phyloP scores from a whole-genome alignment of 1,140 invertebrate species.

The Macrobrachium nipponense region DNA sequence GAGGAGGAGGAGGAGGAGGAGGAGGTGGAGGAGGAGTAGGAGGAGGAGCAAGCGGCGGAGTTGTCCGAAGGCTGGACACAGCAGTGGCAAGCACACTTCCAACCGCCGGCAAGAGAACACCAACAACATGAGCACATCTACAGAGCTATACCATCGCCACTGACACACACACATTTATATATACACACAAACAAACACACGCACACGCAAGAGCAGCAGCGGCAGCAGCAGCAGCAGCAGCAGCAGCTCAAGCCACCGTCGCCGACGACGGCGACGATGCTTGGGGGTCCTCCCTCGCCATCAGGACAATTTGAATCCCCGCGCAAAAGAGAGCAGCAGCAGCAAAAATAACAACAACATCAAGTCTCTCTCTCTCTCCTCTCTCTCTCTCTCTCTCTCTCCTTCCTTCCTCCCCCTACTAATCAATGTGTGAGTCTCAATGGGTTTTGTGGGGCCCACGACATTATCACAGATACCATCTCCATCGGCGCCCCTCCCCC shows the following conservation, averaged over 20 bases:
- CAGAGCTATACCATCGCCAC: background rate
- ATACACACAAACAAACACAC: slow-evolving; percentile 7
- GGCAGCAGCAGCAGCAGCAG: background rate
- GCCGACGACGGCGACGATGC: no score
- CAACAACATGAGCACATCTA: no score
- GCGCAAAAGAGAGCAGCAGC: no score
- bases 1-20: background rate
- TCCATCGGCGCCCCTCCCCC: background rate
- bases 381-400: slow-evolving; percentile 26
- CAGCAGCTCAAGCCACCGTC: background rate
- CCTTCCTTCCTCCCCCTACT: background rate
- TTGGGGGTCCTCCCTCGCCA: no score
- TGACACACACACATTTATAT: background rate
- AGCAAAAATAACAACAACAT: no score
- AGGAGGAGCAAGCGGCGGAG: background rate
- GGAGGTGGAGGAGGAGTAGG: background rate
- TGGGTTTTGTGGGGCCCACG: no score
- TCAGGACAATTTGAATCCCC: no score
- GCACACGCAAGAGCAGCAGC: background rate
- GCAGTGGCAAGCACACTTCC: background rate
- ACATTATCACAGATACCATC: no score
- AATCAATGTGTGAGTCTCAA: background rate
- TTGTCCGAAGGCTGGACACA: background rate
- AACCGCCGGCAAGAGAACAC: no score
- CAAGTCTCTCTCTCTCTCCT: background rate